Evolutionary conservation across 2,888 invertebrate genomes (phyloP), one percentile per base, ranked within the genome.

Genomic region (Heliconius erato): DNA sequence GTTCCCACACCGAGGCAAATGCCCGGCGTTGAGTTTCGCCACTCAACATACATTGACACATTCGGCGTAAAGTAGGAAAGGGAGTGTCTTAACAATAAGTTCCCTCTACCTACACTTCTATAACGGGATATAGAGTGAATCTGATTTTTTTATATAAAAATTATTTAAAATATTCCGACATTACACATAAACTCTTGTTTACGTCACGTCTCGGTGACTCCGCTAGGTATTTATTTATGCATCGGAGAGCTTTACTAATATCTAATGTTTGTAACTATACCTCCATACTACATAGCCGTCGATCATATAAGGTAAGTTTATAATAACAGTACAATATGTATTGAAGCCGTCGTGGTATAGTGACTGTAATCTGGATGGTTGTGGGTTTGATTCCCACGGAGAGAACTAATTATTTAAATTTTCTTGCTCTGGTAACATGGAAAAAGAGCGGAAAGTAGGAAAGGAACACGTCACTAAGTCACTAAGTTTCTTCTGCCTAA

Each of bases 181-280:
- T 59, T 59, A 72, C 32, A 16, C 54, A 59, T n/a, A 35, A 16
- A 44, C n/a, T 7, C n/a, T 63, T n/a, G 63, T 59, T 35, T 76
- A 35, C 59, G 74, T 76, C 76, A 63, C 19, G 76, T 35, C 23
- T 76, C 40, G 63, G n/a, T 63, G 76, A 76, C 32, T 76, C n/a
- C 59, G 76, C 59, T 59, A 4, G 1, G 2, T n/a, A n/a, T 16
- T 63, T 76, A 76, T 63, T 63, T 40, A 76, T 76, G n/a, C 76
- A 59, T 32, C 12, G 14, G 0, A 63, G 35, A 59, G 74, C 54
- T 35, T 49, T 54, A 28, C 28, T 54, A 54, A 49, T 11, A 40
- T 2, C 2, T 19, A 54, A 19, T 54, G 49, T 54, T 19, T 11
- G 11, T 40, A 40, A 49, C 49, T 49, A 49, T 49, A 49, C 16